These are phyloP conservation scores for Drosophila merina DNA, from an alignment of 2,888 invertebrate species.

Conservation along the genomic window DNA sequence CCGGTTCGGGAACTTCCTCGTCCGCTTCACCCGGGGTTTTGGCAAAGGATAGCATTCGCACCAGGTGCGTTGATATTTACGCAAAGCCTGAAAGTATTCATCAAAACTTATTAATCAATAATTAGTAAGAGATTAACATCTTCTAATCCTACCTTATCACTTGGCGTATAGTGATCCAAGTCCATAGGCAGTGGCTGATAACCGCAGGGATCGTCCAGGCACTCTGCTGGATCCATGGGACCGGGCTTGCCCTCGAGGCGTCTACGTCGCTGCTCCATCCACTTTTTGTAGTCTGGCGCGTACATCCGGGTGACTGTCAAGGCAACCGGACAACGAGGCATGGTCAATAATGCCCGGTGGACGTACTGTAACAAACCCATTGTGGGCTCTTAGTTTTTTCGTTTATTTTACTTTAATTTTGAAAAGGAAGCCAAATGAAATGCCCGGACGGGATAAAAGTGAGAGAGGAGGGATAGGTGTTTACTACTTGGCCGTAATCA, in stretches of 20 bases:
- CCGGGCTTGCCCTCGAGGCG: conserved; percentile 11
- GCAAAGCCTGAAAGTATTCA: not conserved
- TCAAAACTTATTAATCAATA: no score
- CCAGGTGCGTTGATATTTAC: conserved; percentile 53
- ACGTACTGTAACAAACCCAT: conserved; percentile 15
- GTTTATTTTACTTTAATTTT: conserved; percentile 7
- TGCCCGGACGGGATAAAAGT: not conserved
- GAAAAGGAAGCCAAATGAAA: conserved; percentile 1
- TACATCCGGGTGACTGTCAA: not conserved
- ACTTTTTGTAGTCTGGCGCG: not conserved
- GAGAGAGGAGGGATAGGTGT: not conserved
- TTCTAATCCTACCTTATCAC: conserved; percentile 32
- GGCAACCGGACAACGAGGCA: not conserved
- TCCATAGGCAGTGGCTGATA: conserved; percentile 24
- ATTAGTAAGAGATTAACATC: no score
- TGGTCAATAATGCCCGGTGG: not conserved
- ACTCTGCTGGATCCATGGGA: not conserved
- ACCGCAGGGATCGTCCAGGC: conserved; percentile 22
- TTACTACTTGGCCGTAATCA: not conserved
- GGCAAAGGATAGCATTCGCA: conserved; percentile 29
- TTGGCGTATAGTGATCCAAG: conserved; percentile 28
- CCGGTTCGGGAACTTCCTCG: conserved; percentile 33
- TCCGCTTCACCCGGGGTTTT: not conserved
- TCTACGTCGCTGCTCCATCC: not conserved
- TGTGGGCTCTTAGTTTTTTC: not conserved